A percentile compares a stretch with the other conserved stretches of the same genome.
phyloP scores from a whole-genome alignment of 2,888 invertebrate genomes.

The Drosophila setosimentum region DNA sequence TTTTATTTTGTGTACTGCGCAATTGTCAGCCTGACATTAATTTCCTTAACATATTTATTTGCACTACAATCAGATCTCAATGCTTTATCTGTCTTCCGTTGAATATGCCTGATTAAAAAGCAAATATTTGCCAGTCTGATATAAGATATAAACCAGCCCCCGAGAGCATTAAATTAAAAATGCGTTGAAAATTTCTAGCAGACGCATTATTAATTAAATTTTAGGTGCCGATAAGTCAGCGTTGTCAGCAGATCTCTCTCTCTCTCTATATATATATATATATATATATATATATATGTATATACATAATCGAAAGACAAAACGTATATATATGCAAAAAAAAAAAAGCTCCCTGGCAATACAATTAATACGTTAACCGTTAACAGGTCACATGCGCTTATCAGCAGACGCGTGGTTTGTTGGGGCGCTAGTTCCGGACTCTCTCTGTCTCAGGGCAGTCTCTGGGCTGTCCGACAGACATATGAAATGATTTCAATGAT shows the following conservation, averaged over 20 bases:
- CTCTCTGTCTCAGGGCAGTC: slow-evolving; percentile 6
- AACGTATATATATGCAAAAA: slow-evolving; percentile 34
- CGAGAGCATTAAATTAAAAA: slow-evolving; percentile 11
- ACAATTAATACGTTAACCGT: slow-evolving; percentile 17
- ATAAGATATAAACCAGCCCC: slow-evolving; percentile 39
- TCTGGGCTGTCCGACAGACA: slow-evolving; percentile 3
- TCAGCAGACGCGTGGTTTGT: slow-evolving; percentile 46
- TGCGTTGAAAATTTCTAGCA: not conserved
- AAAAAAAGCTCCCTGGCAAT: slow-evolving; percentile 35
- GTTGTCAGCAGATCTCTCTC: slow-evolving; percentile 40
- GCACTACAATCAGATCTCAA: slow-evolving; percentile 46
- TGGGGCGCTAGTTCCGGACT: slow-evolving; percentile 4
- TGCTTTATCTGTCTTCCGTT: slow-evolving; percentile 47
- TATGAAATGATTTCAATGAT: slow-evolving; percentile 17
- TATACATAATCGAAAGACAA: slow-evolving; percentile 30
- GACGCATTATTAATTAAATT: slow-evolving; percentile 32
- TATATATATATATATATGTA: slow-evolving; percentile 9
- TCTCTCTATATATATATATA: slow-evolving; percentile 5
- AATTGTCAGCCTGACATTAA: slow-evolving; percentile 60
- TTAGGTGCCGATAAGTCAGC: slow-evolving; percentile 47
- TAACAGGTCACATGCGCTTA: slow-evolving; percentile 75
- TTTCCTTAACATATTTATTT: slow-evolving; percentile 40
- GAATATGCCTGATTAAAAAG: slow-evolving; percentile 22
- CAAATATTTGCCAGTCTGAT: slow-evolving; percentile 4
- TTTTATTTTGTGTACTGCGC: slow-evolving; percentile 58